phyloP scores from a whole-genome alignment of 1,140 invertebrate species.

The Bombyx mandarina region DNA sequence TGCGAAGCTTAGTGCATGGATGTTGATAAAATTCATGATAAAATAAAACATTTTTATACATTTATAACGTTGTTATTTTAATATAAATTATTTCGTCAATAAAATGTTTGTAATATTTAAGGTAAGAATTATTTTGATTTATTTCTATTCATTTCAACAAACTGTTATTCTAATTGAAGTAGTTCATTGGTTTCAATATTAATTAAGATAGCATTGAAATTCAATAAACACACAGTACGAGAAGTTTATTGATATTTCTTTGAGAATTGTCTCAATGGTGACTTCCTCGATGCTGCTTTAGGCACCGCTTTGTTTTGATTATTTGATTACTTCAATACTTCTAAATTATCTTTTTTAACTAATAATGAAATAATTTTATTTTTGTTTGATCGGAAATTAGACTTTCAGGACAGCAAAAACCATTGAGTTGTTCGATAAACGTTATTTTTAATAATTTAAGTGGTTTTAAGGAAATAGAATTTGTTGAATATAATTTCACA shows the following conservation, averaged over 20 bases:
- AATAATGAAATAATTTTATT: no score
- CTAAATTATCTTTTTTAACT: no score
- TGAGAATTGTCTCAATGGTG: not conserved
- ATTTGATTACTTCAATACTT: no score
- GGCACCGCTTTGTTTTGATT: no score
- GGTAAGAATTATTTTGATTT: conserved; percentile 1
- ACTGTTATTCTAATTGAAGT: not conserved
- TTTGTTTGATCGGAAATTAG: no score
- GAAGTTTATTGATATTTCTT: not conserved
- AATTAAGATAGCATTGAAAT: not conserved
- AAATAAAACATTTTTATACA: not conserved
- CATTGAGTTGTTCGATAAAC: no score
- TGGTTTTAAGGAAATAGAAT: no score
- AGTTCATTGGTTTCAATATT: not conserved
- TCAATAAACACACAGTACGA: not conserved
- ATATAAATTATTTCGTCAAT: not conserved
- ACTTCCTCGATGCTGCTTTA: no score
- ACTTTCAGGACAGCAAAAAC: no score
- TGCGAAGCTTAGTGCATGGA: no score
- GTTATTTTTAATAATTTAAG: not conserved
- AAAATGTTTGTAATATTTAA: not conserved
- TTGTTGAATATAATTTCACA: not conserved
- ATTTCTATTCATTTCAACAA: not conserved
- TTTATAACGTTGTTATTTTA: no score
- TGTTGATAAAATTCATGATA: not conserved